A percentile compares a stretch with the other conserved stretches of the same genome.
These are phyloP conservation scores for Polyommatus icarus DNA, from an alignment of 2,888 invertebrate genomes.

Conservation along the genomic window DNA sequence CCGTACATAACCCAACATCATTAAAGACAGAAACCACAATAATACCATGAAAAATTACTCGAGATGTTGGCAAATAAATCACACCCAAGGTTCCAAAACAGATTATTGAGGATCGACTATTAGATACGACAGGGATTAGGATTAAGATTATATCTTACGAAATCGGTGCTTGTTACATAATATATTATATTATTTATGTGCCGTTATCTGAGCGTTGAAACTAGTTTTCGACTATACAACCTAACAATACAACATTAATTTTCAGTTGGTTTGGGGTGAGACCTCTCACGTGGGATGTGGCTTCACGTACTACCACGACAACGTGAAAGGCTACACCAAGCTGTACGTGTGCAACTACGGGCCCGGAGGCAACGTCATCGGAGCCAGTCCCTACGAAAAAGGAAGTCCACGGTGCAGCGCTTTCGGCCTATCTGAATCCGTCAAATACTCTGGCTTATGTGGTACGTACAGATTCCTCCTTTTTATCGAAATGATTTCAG, in stretches of 20 bases:
- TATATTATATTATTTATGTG: background rate
- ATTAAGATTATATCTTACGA: background rate
- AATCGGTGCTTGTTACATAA: background rate
- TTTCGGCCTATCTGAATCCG: constrained; percentile 85
- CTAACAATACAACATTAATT: constrained; percentile 2
- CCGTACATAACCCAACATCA: background rate
- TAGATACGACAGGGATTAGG: background rate
- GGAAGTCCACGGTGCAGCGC: constrained; percentile 86
- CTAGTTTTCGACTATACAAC: background rate
- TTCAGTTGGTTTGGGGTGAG: constrained; percentile 92
- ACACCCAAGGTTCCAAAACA: constrained; percentile 8
- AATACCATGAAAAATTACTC: background rate
- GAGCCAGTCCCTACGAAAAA: constrained; percentile 87
- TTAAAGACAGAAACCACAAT: background rate
- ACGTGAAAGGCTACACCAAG: constrained; percentile 86
- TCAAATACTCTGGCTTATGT: constrained; percentile 88
- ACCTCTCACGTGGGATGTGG: constrained; percentile 93
- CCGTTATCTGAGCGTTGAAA: background rate
- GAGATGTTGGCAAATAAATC: background rate
- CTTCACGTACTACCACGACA: constrained; percentile 89
- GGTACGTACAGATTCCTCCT: constrained; percentile 75
- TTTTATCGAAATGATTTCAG: background rate
- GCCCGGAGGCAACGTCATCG: constrained; percentile 89
- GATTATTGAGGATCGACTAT: constrained; percentile 12
- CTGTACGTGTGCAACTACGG: constrained; percentile 93